These are phyloP conservation scores for Macropus fuliginosus DNA, from an alignment of 2,797 vertebrate species.

Conservation along the genomic window DNA sequence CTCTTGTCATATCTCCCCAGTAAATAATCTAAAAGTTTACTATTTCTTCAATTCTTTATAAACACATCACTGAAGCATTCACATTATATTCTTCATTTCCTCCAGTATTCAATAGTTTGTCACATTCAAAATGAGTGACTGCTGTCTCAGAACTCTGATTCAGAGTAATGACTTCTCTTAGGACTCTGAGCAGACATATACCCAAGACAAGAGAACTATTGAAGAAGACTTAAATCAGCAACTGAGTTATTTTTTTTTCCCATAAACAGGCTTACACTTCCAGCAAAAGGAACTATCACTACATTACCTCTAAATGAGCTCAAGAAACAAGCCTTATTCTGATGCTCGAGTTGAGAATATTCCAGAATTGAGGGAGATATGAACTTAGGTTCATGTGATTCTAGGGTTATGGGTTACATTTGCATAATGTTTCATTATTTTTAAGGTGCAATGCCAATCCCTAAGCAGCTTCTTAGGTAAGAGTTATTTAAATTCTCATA, in stretches of 20 bases:
- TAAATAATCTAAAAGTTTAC: neutral
- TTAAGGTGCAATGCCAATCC: neutral
- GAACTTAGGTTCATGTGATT: neutral
- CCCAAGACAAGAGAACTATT: neutral
- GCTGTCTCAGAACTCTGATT: neutral
- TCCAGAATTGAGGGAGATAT: too few species aligned
- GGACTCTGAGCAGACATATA: neutral
- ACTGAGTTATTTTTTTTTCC: neutral
- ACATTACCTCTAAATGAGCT: neutral
- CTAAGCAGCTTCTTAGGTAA: neutral
- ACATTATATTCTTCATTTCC: neutral
- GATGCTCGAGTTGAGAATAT: neutral
- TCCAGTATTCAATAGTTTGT: neutral
- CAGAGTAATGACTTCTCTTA: neutral
- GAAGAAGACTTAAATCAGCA: neutral
- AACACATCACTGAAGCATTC: neutral
- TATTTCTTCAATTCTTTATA: neutral
- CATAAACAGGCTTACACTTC: neutral
- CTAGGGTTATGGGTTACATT: neutral
- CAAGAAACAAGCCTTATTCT: neutral
- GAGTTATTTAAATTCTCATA: neutral
- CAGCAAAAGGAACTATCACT: neutral
- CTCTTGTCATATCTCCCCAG: neutral
- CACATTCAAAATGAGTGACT: neutral
- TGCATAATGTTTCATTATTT: neutral